These are phyloP conservation scores for Coenonympha arcania DNA, from an alignment of 2,888 invertebrate genomes.

Conservation along the genomic window DNA sequence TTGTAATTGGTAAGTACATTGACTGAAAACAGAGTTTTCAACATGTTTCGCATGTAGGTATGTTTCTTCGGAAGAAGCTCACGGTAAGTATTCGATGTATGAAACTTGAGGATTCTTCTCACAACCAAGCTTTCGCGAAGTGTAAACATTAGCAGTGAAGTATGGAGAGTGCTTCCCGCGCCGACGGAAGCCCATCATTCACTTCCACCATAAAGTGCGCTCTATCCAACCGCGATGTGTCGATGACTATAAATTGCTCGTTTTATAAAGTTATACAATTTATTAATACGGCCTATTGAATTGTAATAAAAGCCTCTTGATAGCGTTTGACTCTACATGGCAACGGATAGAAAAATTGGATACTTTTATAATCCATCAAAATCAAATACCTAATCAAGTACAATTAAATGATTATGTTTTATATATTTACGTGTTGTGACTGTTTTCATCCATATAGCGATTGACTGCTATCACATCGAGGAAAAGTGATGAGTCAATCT, in stretches of 20 bases:
- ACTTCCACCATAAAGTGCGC: slow-evolving; percentile 19
- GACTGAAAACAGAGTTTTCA: too few species aligned
- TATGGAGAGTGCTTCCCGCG: slow-evolving; percentile 22
- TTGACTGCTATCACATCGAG: too few species aligned
- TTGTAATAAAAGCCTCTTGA: not conserved
- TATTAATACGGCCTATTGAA: not conserved
- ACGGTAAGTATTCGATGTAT: not conserved
- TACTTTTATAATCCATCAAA: too few species aligned
- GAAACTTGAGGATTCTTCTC: slow-evolving; percentile 18
- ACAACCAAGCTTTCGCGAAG: slow-evolving; percentile 17
- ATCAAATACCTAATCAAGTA: too few species aligned
- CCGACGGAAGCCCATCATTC: slow-evolving; percentile 23
- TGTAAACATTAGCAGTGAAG: slow-evolving; percentile 21
- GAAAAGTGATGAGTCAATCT: too few species aligned
- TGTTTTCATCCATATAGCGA: too few species aligned
- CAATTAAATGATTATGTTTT: too few species aligned
- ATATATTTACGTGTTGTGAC: too few species aligned
- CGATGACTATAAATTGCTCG: slow-evolving; percentile 9
- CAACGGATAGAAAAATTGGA: too few species aligned
- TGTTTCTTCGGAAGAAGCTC: not conserved
- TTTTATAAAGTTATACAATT: not conserved
- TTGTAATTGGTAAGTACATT: too few species aligned
- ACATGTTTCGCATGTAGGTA: too few species aligned
- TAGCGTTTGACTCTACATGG: too few species aligned
- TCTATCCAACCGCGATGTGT: slow-evolving; percentile 28